Evolutionary conservation across 1,140 invertebrate genomes (phyloP).

Genomic region (Lucilia cuprina): DNA sequence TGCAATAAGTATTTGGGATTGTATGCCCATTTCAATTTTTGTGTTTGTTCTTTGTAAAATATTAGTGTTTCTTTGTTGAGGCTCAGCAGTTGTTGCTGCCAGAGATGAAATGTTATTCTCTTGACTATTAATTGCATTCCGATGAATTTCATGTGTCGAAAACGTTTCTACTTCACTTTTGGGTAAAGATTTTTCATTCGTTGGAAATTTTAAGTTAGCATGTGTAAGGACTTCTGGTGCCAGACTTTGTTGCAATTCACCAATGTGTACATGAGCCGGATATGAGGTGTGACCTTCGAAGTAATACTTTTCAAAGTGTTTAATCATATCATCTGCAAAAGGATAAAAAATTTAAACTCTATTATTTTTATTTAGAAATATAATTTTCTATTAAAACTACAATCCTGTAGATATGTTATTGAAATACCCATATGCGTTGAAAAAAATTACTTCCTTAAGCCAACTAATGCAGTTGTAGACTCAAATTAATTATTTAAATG

Average conservation of each 20-base stretch:
- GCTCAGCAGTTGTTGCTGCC: not conserved
- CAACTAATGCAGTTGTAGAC: not conserved
- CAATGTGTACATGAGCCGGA: slow-evolving; percentile 6
- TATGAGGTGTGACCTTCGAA: slow-evolving; percentile 37
- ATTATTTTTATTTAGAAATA: no score
- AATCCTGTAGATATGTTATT: no score
- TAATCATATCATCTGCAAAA: slow-evolving; percentile 54
- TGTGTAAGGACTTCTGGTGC: slow-evolving; percentile 31
- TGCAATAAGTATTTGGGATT: slow-evolving; percentile 54
- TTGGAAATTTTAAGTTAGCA: slow-evolving; percentile 49
- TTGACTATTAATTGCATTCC: not conserved
- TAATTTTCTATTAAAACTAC: no score
- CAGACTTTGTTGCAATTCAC: slow-evolving; percentile 18
- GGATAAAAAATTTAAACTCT: not conserved
- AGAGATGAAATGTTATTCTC: not conserved
- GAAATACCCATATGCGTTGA: no score
- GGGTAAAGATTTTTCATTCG: slow-evolving; percentile 36
- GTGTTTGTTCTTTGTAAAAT: slow-evolving; percentile 53
- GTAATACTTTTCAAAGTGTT: slow-evolving; percentile 56
- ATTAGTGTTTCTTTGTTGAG: slow-evolving; percentile 36
- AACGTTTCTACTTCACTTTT: slow-evolving; percentile 58
- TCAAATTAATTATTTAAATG: not conserved
- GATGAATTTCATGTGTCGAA: slow-evolving; percentile 52
- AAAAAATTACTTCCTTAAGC: not conserved
- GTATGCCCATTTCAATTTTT: slow-evolving; percentile 57